Conservation (phyloP, 2,113 vertebrate species). For the Arenaria interpres region DNA sequence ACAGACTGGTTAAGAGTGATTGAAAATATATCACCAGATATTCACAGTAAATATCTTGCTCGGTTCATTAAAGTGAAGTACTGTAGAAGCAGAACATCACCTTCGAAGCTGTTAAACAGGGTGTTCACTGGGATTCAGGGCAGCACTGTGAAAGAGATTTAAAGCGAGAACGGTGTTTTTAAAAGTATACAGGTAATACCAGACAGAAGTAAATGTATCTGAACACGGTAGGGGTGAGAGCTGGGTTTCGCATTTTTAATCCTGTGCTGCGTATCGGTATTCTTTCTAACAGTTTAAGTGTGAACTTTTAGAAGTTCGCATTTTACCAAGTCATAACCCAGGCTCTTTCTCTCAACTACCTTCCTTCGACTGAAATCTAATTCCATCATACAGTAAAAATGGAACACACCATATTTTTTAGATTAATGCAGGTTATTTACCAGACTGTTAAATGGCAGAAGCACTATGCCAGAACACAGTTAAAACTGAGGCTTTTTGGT, state of each 20-base stretch:
- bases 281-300: not conserved
- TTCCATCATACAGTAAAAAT: not conserved
- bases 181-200: constrained; percentile 19
- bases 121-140: constrained; percentile 39
- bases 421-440: not conserved
- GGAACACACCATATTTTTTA: not conserved
- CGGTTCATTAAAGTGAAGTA: constrained; percentile 52
- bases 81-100: constrained; percentile 58
- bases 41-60: constrained; percentile 21
- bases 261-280: not conserved
- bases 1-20: constrained; percentile 36
- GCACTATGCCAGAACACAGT: constrained; percentile 6
- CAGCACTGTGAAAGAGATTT: constrained; percentile 59
- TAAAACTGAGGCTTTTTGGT: not conserved
- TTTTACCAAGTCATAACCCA: not conserved
- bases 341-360: not conserved
- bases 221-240: not conserved
- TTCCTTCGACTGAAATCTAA: not conserved
- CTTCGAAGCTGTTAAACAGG: constrained; percentile 51
- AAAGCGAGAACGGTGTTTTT: constrained; percentile 62
- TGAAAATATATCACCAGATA: constrained; percentile 27
- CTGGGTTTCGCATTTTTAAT: constrained; percentile 2
- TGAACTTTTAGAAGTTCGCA: not conserved
- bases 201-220: constrained; percentile 42
- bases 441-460: not conserved